phyloP scores from a whole-genome alignment of 2,888 invertebrate species.

The Cosmopolites sordidus region DNA sequence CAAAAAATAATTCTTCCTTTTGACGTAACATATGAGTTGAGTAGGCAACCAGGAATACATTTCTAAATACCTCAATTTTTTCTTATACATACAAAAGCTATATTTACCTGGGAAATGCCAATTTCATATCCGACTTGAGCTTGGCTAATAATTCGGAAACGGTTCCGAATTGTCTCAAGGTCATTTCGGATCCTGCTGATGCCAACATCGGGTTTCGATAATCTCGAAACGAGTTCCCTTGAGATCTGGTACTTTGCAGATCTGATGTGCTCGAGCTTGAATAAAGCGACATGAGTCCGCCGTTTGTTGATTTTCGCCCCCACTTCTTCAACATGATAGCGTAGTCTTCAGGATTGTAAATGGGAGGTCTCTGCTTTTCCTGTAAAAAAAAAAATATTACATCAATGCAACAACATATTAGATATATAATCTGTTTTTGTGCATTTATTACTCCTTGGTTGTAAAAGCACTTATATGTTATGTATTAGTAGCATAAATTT shows the following conservation, averaged over 20 bases:
- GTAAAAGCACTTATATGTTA: no score
- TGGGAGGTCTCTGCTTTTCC: constrained; percentile 82
- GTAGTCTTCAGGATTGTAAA: constrained; percentile 89
- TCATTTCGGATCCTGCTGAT: constrained; percentile 76
- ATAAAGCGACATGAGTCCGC: constrained; percentile 39
- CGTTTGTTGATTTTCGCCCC: constrained; percentile 60
- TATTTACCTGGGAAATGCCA: constrained; percentile 87
- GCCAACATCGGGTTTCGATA: constrained; percentile 65
- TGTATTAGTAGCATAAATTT: no score
- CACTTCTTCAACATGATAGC: constrained; percentile 75
- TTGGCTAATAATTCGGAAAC: constrained; percentile 85
- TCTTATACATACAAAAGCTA: no score
- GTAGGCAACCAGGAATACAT: no score
- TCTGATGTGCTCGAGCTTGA: constrained; percentile 37
- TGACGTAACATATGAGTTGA: no score
- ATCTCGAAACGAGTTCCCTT: constrained; percentile 41
- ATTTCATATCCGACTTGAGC: constrained; percentile 76
- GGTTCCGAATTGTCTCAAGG: constrained; percentile 78
- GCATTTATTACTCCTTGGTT: no score
- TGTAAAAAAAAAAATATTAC: constrained; percentile 42
- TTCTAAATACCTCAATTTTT: no score
- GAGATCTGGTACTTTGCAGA: constrained; percentile 35
- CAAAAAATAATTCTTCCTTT: no score
- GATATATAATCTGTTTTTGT: no score
- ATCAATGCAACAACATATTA: no score